phyloP scores from a whole-genome alignment of 37 sponge, comb jelly and placozoan species.

The Chondrilla cf. caribensis region DNA sequence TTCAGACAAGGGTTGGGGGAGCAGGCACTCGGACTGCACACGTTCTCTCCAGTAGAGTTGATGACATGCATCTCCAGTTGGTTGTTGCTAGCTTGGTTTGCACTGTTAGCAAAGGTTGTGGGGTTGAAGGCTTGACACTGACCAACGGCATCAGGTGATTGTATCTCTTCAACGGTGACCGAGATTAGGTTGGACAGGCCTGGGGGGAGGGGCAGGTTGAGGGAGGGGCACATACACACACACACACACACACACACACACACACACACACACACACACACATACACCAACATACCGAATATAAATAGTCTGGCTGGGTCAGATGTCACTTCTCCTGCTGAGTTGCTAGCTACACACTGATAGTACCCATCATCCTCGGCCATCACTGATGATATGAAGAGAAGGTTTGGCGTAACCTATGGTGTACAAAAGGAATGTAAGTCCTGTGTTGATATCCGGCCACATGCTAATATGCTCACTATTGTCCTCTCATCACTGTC shows the following conservation, averaged over 20 bases:
- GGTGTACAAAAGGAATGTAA: neutral
- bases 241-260: neutral
- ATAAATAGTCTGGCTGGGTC: conserved; percentile 31
- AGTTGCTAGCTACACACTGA: conserved; percentile 49
- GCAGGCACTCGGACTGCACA: conserved; percentile 56
- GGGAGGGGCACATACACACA: neutral
- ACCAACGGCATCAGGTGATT: neutral
- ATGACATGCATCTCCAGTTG: neutral
- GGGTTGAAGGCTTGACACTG: conserved; percentile 10
- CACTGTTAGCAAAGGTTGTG: neutral
- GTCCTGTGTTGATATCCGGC: neutral
- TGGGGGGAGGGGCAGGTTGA: neutral
- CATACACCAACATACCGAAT: conserved; percentile 35
- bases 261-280: conserved; percentile 45
- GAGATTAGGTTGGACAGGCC: neutral
- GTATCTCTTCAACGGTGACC: conserved; percentile 18
- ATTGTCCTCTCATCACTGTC: neutral
- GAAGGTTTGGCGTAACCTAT: neutral
- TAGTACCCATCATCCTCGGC: conserved; percentile 51
- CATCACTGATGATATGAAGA: conserved; percentile 29
- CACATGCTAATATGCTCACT: neutral
- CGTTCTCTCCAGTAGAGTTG: conserved; percentile 14
- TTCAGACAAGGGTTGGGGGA: conserved; percentile 66
- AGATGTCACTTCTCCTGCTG: conserved; percentile 19
- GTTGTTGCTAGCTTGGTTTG: neutral